phyloP scores from a whole-genome alignment of 2,797 vertebrate species.

The Argentina silus region DNA sequence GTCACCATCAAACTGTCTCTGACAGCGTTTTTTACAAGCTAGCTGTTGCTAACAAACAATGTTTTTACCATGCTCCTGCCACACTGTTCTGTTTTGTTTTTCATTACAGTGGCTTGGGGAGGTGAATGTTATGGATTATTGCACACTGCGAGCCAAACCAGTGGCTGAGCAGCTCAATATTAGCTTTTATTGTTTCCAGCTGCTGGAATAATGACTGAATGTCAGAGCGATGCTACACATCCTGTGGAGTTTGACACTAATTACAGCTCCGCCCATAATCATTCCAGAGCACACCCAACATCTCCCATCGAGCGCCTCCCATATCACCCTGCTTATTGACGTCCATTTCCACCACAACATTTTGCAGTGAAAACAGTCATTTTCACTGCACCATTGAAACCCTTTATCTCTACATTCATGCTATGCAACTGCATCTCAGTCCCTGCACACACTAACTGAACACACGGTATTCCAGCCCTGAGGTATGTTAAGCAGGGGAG shows the following conservation, averaged over 20 bases:
- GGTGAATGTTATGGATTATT: conserved; percentile 43
- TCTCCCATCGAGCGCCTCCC: neutral
- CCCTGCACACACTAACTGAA: no score
- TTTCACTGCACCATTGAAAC: no score
- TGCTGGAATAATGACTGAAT: conserved; percentile 50
- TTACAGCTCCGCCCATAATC: conserved; percentile 34
- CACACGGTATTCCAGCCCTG: no score
- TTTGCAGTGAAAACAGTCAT: no score
- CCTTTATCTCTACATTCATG: no score
- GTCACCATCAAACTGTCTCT: neutral
- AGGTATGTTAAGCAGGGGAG: no score
- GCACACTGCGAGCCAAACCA: conserved; percentile 35
- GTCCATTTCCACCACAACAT: no score
- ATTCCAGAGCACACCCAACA: conserved; percentile 22
- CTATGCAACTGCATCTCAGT: no score
- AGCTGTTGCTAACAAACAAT: neutral
- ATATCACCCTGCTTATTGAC: no score
- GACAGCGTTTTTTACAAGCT: neutral
- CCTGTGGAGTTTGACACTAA: conserved; percentile 47
- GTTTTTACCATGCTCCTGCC: neutral
- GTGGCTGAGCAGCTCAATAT: conserved; percentile 39
- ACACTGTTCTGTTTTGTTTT: conserved; percentile 31
- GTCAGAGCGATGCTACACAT: conserved; percentile 48
- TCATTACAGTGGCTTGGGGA: conserved; percentile 30
- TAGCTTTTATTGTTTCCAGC: conserved; percentile 57